These are phyloP conservation scores for Nemotelus pantherinus DNA, from an alignment of 2,888 invertebrate species.

Conservation along the genomic window DNA sequence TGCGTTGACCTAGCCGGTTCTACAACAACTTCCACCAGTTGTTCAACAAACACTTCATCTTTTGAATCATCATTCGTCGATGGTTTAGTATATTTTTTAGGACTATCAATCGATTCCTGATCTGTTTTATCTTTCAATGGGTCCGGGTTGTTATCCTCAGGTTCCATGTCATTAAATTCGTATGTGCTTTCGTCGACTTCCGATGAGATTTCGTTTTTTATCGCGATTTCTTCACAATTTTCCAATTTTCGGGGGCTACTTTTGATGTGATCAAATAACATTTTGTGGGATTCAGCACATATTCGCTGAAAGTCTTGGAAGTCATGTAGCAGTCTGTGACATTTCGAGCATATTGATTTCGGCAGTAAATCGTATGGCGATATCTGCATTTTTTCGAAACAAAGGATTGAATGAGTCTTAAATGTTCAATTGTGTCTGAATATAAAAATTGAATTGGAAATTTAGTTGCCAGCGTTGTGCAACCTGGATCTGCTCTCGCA, in stretches of 20 bases:
- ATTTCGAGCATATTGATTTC: slow-evolving; percentile 1
- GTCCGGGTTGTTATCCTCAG: not conserved
- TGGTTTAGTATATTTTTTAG: not conserved
- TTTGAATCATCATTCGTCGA: slow-evolving; percentile 3
- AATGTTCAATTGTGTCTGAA: too few species aligned
- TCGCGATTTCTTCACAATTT: not conserved
- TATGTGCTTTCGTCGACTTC: not conserved
- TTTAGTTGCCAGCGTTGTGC: too few species aligned
- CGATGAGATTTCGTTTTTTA: not conserved
- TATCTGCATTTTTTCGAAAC: too few species aligned
- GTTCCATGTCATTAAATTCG: not conserved
- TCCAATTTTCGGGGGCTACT: not conserved
- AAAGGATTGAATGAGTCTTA: too few species aligned
- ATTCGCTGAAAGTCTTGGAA: slow-evolving; percentile 3
- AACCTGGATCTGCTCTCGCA: too few species aligned
- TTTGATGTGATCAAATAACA: not conserved
- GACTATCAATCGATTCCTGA: not conserved
- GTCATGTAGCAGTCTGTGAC: not conserved
- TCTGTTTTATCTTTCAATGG: not conserved
- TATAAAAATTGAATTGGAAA: too few species aligned
- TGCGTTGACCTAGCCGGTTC: not conserved
- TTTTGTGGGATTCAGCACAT: not conserved
- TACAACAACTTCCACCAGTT: not conserved
- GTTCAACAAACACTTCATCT: not conserved
- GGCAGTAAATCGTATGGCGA: not conserved